phyloP scores from a whole-genome alignment of 2,888 invertebrate species.

The Ligdia adustata region DNA sequence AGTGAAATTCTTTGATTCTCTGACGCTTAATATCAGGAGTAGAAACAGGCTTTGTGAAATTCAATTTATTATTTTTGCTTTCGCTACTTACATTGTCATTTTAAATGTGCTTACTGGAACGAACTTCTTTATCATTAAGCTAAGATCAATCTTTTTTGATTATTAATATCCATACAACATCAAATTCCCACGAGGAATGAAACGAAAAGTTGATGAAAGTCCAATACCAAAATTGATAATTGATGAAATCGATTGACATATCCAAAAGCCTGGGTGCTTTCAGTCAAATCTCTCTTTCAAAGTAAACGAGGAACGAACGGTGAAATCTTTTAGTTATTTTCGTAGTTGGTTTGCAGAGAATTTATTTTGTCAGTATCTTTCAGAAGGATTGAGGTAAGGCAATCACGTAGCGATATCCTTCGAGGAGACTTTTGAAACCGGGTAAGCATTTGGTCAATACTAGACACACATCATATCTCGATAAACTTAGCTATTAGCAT shows the following conservation, averaged over 20 bases:
- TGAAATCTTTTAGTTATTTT: conserved; percentile 26
- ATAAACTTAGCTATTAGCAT: not conserved
- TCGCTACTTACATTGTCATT: conserved; percentile 30
- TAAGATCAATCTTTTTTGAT: conserved; percentile 70
- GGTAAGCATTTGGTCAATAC: conserved; percentile 4
- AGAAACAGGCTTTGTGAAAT: conserved; percentile 19
- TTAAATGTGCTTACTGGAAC: conserved; percentile 60
- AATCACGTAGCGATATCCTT: not conserved
- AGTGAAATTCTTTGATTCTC: conserved; percentile 11
- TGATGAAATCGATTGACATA: conserved; percentile 48
- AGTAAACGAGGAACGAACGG: conserved; percentile 42
- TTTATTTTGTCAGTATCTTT: conserved; percentile 7
- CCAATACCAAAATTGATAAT: conserved; percentile 50
- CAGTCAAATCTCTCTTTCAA: conserved; percentile 50
- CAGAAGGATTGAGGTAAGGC: conserved; percentile 15
- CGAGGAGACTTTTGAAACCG: not conserved
- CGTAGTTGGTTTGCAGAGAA: conserved; percentile 18
- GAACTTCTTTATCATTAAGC: conserved; percentile 68
- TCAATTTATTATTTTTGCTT: conserved; percentile 34
- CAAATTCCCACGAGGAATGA: conserved; percentile 81
- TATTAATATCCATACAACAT: conserved; percentile 66
- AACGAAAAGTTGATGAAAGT: conserved; percentile 75
- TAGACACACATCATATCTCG: not conserved
- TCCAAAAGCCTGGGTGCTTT: conserved; percentile 81
- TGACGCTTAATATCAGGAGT: conserved; percentile 17